Percentiles rank a stretch among this genome's conserved stretches.
Conservation (phyloP, 2,113 vertebrate species). For the Bubo blakistoni region DNA sequence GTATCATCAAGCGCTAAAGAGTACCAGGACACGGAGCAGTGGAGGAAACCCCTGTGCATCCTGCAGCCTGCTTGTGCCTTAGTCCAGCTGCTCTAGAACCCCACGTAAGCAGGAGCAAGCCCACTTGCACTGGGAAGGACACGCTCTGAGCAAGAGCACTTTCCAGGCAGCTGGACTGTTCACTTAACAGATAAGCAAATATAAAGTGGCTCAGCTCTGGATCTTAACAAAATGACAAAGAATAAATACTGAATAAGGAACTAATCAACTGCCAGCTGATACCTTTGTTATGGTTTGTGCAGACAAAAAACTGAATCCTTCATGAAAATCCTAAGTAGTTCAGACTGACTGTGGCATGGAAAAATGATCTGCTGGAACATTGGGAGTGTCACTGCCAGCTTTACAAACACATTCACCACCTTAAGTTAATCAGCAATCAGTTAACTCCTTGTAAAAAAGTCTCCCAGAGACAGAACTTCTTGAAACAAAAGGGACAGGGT, state of each 20-base stretch:
- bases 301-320: not conserved
- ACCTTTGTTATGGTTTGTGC: not conserved
- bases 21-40: not conserved
- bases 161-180: not conserved
- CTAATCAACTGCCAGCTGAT: conserved; percentile 28
- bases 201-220: not conserved
- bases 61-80: not conserved
- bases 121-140: not conserved
- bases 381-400: not conserved
- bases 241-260: not conserved
- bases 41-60: not conserved
- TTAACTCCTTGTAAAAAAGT: conserved; percentile 20
- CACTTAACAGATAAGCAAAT: not conserved
- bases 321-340: not conserved
- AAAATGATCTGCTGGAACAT: conserved; percentile 34
- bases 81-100: not conserved
- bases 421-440: not conserved
- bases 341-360: not conserved
- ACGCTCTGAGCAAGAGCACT: not conserved
- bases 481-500: not conserved
- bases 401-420: not conserved
- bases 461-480: not conserved
- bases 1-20: not conserved
- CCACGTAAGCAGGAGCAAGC: not conserved
- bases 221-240: not conserved